Base-by-base conservation (phyloP, 1,140 invertebrate species). In the Orussus abietinus region DNA sequence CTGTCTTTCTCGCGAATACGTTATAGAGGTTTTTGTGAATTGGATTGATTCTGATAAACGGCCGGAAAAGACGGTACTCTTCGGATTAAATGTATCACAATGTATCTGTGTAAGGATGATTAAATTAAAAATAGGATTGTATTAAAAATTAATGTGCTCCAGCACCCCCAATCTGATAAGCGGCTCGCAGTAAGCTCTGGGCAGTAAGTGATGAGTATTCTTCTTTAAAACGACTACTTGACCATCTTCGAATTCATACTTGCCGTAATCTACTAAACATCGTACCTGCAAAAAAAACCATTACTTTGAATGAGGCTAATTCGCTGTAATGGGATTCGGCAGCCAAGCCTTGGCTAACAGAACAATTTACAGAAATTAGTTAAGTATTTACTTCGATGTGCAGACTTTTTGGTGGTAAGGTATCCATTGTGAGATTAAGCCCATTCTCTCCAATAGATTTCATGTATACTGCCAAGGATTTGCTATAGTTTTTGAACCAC, bases 171-270 rank as follows among this genome's bases (percentile, higher is more conserved):
- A 91, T 41, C 90, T 76, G 38, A 98, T 92, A 1, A 98, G 76
- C 32, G 89, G 82, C 70, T 98, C 92, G 69, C 92, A 94, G 59
- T 93, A 86, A 3, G 82, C 79, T 48, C 91, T 77, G 6, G 92
- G 86, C 20, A 98, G 69, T 60, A 92, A 88, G 72, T 97, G 92
- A 72, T 90, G 85, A 53, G 86, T 94, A 63, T 97, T 90, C 69
- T 94, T 94, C 66, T 90, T 92, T 1, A 98, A 72, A 37, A 86
- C 77, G 14, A 98, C 80, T 0, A 87, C 79, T 61, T 90, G 86
- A 22, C 95, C 96, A 77, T 95, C 88, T 59, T 92, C 92, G 10
- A 95, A 77, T 69, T 98, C 94, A 60, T 94, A 84, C 69, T 90
- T 91, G 1, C 95, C 95, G 75, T 93, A 94, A 71, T 98, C 92